Base-by-base conservation (phyloP, 2,888 invertebrate species). In the Cataglyphis livida region DNA sequence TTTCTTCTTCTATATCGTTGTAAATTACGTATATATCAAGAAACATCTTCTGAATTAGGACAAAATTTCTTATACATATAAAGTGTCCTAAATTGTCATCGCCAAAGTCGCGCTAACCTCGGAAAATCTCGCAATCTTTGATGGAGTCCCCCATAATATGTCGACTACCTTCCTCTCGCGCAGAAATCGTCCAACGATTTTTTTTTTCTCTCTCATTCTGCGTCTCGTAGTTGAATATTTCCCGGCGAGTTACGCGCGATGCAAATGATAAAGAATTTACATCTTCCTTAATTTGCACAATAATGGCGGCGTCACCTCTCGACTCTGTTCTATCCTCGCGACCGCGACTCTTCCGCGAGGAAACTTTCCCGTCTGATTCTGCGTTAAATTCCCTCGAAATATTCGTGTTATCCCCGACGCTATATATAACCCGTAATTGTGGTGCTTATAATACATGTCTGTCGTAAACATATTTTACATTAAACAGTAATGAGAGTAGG, bases 281-380 rank as follows among this genome's bases (percentile, higher is more conserved):
- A 92, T 92, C 89, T 91, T 78, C 85, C 90, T 89, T 91, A 88
- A 90, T 92, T 92, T 91, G 82, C 91, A 90, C 91, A 92, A 92
- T 90, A 91, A 92, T 90, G 81, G 89, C 74, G 81, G 70, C 74
- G 62, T 61, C 75, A 61, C 76, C 54, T 51, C 76, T 54, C 54
- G 70, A 70, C 70, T 32, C 70, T 68, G 32, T 70, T 78, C 44
- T 44, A 78, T n/a, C n/a, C 54, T 68, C 57, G 68, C 57, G 68
- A 32, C 62, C 54, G 44, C 62, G 81, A 74, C 44, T 75, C 61
- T 44, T 51, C 65, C 48, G 65, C 38, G 66, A 81, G 64, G 51
- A 74, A 82, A 82, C 66, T 83, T 74, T 12, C 21, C 54, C n/a
- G 81, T 54, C 32, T 28, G 44, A 41, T 41, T 70, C 10, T 9